A percentile compares a stretch with the other conserved stretches of the same genome.
phyloP scores from a whole-genome alignment of 2,113 vertebrate genomes.

The Tricholaema leucomelas region DNA sequence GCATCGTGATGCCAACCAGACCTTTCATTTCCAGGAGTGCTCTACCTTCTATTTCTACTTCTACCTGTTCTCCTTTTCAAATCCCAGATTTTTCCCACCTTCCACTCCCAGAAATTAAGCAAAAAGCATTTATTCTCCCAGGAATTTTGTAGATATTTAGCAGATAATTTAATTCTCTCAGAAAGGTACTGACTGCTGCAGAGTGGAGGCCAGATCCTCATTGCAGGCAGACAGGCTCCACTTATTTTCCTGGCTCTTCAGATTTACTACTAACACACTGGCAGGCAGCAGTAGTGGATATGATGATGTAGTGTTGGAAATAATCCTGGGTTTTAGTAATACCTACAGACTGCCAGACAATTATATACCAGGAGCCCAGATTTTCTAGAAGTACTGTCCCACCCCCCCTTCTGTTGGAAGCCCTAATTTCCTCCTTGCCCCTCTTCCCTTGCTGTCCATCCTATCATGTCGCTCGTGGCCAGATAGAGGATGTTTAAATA shows the following conservation, averaged over 20 bases:
- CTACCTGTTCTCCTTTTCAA: not conserved
- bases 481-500: slow-evolving; percentile 53
- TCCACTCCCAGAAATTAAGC: slow-evolving; percentile 45
- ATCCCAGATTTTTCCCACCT: not conserved
- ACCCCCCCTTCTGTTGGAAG: slow-evolving; percentile 73
- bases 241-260: slow-evolving; percentile 62
- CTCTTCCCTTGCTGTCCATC: slow-evolving; percentile 12
- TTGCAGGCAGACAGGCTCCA: slow-evolving; percentile 51
- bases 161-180: slow-evolving; percentile 55
- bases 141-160: slow-evolving; percentile 60
- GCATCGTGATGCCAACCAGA: not conserved
- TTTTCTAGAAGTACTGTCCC: slow-evolving; percentile 69
- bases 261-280: slow-evolving; percentile 58
- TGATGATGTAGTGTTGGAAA: slow-evolving; percentile 69
- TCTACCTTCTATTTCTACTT: not conserved
- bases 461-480: not conserved
- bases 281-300: slow-evolving; percentile 53
- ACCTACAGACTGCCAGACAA: slow-evolving; percentile 47
- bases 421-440: slow-evolving; percentile 37
- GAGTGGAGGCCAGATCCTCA: slow-evolving; percentile 22
- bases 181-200: slow-evolving; percentile 11
- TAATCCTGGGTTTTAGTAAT: slow-evolving; percentile 46
- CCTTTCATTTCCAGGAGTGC: not conserved
- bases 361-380: slow-evolving; percentile 64
- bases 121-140: slow-evolving; percentile 16